Evolutionary conservation across 2,797 vertebrate genomes (phyloP), one percentile per base, ranked within the genome.

Genomic region (Oophaga sylvatica): DNA sequence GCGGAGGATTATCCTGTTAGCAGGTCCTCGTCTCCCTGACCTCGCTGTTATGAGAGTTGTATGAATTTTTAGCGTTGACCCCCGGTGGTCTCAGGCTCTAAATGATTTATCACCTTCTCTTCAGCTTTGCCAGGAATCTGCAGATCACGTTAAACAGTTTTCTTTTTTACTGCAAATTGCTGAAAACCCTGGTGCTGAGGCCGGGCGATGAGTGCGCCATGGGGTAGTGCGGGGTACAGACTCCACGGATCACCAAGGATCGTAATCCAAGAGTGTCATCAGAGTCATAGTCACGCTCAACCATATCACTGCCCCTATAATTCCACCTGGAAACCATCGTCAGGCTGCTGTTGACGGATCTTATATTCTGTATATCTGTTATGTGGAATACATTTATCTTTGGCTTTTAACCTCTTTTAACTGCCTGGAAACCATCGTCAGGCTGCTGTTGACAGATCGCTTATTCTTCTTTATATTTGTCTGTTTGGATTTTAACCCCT

Each of bases 91-190:
- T 63, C 84, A 16, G 76, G 26, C 56, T n/a, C 76, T 86, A 76
- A 80, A 80, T 86, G n/a, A 86, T 86, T 86, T 70, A 86, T 86
- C 45, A 35, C 41, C 13, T 68, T 57, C 76, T 68, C n/a, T 48
- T 26, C 76, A 85, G 76, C 75, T 59, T 56, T 8, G 26, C 84
- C n/a, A 5, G 62, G 76, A 70, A 85, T 70, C 62, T 68, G 48
- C 62, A 59, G 60, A 79, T 85, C 75, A n/a, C 73, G 65, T 85
- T 57, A 67, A 63, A 63, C 26, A 5, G 41, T 75, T 53, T 75
- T 20, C 3, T 78, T 57, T 56, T 75, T n/a, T 53, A 77, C 83
- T 63, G 57, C n/a, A 76, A 63, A 65, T 63, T 77, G 59, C 22
- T 82, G 31, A 53, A 82, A 82, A 62, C 35, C 17, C 62, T 5